Percentiles rank a stretch among this genome's conserved stretches.
These are phyloP conservation scores for Pantherophis alleghaniensis DNA, from an alignment of 2,797 vertebrate genomes.

Conservation along the genomic window DNA sequence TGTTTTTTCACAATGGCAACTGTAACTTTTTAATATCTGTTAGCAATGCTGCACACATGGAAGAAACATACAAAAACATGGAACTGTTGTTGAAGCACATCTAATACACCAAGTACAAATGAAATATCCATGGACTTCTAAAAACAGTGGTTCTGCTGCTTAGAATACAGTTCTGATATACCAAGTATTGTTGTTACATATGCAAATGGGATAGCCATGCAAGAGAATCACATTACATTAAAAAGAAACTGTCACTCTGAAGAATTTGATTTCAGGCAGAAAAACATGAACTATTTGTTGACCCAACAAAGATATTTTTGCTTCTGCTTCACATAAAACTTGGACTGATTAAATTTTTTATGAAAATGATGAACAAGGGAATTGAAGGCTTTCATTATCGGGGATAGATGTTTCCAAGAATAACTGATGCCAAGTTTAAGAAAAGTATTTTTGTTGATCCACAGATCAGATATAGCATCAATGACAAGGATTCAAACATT, in stretches of 20 bases:
- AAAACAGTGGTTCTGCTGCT: neutral
- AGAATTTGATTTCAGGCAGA: neutral
- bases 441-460: neutral
- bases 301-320: neutral
- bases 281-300: neutral
- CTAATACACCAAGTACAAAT: neutral
- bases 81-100: neutral
- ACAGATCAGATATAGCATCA: neutral
- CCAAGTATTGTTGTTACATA: neutral
- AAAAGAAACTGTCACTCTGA: neutral
- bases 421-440: neutral
- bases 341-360: neutral
- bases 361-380: neutral
- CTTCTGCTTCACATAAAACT: neutral
- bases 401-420: neutral
- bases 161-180: neutral
- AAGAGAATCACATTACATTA: neutral
- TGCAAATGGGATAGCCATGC: neutral
- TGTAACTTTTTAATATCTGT: neutral
- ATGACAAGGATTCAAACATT: neutral
- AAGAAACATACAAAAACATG: neutral
- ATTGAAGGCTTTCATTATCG: neutral
- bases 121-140: neutral
- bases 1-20: neutral
- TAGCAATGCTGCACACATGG: neutral